phyloP scores from a whole-genome alignment of 2,888 invertebrate species.

The Thereva unica region DNA sequence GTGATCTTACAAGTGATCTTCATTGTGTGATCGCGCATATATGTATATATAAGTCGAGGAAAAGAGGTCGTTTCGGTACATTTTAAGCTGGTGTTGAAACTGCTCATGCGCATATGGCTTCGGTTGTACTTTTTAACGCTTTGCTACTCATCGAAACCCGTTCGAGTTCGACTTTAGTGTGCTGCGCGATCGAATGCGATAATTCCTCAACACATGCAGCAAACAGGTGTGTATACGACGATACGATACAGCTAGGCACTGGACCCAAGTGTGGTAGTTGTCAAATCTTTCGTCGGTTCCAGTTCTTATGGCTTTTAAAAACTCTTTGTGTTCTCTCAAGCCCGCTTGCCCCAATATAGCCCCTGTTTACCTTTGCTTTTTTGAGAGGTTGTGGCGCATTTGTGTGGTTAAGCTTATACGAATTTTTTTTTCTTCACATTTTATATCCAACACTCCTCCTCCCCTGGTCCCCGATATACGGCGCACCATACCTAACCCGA shows the following conservation, averaged over 20 bases:
- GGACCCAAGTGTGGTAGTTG: neutral
- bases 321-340: too few species aligned
- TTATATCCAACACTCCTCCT: too few species aligned
- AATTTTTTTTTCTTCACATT: too few species aligned
- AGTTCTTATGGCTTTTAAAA: constrained; percentile 16
- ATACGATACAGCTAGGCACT: too few species aligned
- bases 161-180: constrained; percentile 22
- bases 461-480: too few species aligned
- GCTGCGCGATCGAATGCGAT: constrained; percentile 23
- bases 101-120: constrained; percentile 21
- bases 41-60: neutral
- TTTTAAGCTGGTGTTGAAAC: constrained; percentile 5
- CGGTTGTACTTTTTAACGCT: constrained; percentile 17
- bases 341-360: too few species aligned
- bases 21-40: too few species aligned
- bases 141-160: constrained; percentile 25
- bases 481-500: neutral
- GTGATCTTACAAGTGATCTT: too few species aligned
- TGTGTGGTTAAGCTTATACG: too few species aligned
- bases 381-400: too few species aligned
- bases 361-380: too few species aligned
- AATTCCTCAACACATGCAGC: constrained; percentile 19
- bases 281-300: neutral
- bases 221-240: constrained; percentile 25
- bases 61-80: constrained; percentile 26